These are phyloP conservation scores for Pedetes capensis DNA, from an alignment of 2,113 vertebrate genomes.

Conservation along the genomic window DNA sequence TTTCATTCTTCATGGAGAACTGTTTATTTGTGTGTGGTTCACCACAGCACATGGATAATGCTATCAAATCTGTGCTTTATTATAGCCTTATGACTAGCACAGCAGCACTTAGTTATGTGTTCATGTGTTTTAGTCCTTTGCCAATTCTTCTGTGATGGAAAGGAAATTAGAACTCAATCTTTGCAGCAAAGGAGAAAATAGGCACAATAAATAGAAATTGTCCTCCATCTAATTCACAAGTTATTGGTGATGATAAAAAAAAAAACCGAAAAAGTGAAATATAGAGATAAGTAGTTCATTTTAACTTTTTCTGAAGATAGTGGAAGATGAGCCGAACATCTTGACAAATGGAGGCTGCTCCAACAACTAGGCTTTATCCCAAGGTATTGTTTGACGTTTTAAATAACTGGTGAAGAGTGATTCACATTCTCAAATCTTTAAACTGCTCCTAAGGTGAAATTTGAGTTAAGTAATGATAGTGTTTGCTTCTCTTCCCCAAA, in stretches of 20 bases:
- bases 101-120: slow-evolving; percentile 67
- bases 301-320: not conserved
- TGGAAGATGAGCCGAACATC: not conserved
- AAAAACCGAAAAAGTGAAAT: not conserved
- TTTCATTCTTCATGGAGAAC: slow-evolving; percentile 81
- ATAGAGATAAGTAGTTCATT: not conserved
- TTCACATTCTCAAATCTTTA: not conserved
- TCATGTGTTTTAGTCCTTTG: slow-evolving; percentile 64
- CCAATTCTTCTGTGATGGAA: slow-evolving; percentile 74
- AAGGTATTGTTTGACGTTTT: not conserved
- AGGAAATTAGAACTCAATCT: slow-evolving; percentile 70
- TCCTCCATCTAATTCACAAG: slow-evolving; percentile 36
- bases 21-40: slow-evolving; percentile 86
- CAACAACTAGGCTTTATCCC: not conserved
- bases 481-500: slow-evolving; percentile 23
- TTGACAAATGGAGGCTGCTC: not conserved
- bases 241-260: slow-evolving; percentile 45
- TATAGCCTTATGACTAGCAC: slow-evolving; percentile 74
- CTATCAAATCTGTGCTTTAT: slow-evolving; percentile 84
- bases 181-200: slow-evolving; percentile 55
- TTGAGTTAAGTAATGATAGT: not conserved
- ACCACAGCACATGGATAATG: slow-evolving; percentile 80
- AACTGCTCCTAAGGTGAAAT: slow-evolving; percentile 25
- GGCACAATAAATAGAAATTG: slow-evolving; percentile 55
- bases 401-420: slow-evolving; percentile 4